These are phyloP conservation scores for Hirtodrosophila histrioides DNA, from an alignment of 2,888 invertebrate genomes.

Conservation along the genomic window DNA sequence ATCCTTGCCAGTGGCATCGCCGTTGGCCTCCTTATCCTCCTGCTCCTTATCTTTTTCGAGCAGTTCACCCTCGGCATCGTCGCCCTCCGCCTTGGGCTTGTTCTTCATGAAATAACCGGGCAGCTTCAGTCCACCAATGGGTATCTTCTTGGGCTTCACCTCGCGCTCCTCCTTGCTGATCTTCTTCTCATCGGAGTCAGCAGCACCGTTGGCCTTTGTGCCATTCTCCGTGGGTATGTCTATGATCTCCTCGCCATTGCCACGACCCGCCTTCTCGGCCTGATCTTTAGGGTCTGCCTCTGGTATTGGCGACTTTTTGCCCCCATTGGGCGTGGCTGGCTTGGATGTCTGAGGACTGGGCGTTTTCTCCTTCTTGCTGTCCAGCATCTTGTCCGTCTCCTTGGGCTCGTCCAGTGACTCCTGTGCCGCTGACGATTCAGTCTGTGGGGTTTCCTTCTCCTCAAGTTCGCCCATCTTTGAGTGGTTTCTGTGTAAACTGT, in stretches of 20 bases:
- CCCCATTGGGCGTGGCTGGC: constrained; percentile 71
- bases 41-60: constrained; percentile 84
- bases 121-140: constrained; percentile 94
- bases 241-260: constrained; percentile 81
- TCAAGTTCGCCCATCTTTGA: constrained; percentile 83
- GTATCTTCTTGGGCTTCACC: constrained; percentile 92
- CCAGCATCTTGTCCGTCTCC: constrained; percentile 84
- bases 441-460: constrained; percentile 83
- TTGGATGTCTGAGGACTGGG: constrained; percentile 72
- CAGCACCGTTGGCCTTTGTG: constrained; percentile 41
- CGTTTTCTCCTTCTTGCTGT: constrained; percentile 75
- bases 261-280: constrained; percentile 47
- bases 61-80: constrained; percentile 85
- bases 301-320: constrained; percentile 59
- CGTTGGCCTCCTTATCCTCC: constrained; percentile 75
- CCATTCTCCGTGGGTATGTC: constrained; percentile 80
- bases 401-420: constrained; percentile 83
- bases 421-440: constrained; percentile 75
- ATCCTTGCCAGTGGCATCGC: constrained; percentile 62
- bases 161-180: constrained; percentile 88
- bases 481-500: constrained; percentile 4
- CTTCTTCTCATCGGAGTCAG: constrained; percentile 77
- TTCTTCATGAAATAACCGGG: constrained; percentile 93
- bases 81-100: constrained; percentile 89
- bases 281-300: constrained; percentile 34